These are phyloP conservation scores for Steinernema scapterisci DNA, from an alignment of 2,888 invertebrate genomes.

Conservation along the genomic window DNA sequence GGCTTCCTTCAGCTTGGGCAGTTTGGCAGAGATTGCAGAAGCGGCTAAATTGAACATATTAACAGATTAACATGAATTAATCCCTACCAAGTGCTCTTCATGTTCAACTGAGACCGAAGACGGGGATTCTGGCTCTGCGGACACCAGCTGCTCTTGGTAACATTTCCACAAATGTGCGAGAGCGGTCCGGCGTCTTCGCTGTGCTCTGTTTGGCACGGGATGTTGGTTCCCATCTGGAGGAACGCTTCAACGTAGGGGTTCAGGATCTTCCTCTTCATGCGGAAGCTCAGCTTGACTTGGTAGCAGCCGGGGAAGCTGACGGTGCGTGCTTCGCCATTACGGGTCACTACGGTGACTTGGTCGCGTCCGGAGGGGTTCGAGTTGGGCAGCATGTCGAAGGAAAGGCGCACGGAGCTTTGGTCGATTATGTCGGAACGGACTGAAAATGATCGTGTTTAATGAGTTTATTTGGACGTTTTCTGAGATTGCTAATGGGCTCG, in stretches of 20 bases:
- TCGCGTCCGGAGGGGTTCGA: constrained; percentile 26
- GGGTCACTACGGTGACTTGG: constrained; percentile 36
- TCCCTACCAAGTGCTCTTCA: constrained; percentile 55
- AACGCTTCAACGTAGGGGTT: constrained; percentile 62
- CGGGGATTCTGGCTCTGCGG: constrained; percentile 53
- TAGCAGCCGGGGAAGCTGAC: constrained; percentile 60
- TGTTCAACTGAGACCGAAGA: constrained; percentile 51
- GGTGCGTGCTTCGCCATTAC: constrained; percentile 42
- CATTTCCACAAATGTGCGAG: constrained; percentile 56
- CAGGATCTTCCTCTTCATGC: constrained; percentile 48
- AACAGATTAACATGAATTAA: not conserved
- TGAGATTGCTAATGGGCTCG: no score
- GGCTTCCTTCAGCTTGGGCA: constrained; percentile 45
- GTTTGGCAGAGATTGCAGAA: constrained; percentile 60
- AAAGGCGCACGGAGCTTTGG: constrained; percentile 48
- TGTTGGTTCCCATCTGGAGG: constrained; percentile 55
- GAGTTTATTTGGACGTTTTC: no score
- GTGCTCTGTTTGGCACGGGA: constrained; percentile 50
- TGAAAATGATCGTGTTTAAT: constrained; percentile 33
- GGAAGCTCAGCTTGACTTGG: constrained; percentile 52
- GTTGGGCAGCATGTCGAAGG: constrained; percentile 49
- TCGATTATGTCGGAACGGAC: constrained; percentile 55
- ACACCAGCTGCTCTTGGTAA: constrained; percentile 54
- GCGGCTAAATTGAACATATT: constrained; percentile 43
- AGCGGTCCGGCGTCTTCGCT: constrained; percentile 39